Evolutionary conservation across 1,140 invertebrate genomes (phyloP), one percentile per base, ranked within the genome.

Genomic region (Sogatella furcifera): DNA sequence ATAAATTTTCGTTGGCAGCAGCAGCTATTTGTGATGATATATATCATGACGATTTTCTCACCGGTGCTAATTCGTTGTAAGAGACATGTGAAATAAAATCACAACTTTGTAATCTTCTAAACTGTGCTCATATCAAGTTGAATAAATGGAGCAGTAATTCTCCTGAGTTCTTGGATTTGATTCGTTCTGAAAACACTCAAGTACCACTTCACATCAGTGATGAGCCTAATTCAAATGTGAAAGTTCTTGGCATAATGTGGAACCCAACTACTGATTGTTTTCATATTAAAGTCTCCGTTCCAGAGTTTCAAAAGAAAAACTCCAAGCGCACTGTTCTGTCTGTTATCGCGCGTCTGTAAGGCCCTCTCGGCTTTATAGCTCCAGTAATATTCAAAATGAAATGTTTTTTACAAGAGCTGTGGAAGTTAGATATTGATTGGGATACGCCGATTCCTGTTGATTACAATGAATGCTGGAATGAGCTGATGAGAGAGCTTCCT

Each of bases 21-120:
- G n/a, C n/a, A n/a, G n/a, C n/a, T n/a, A n/a, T n/a, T n/a, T n/a
- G n/a, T n/a, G n/a, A n/a, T n/a, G n/a, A n/a, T 63, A 43, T 72
- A 1, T 75, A 75, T 42, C 67, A 74, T 1, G 74, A 75, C 62
- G 73, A 74, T 60, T 46, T 69, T 8, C 43, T 74, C 1, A 65
- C 64, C 1, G 71, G 70, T 11, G 55, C 62, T 3, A 52, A 65
- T 52, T 54, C 14, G 21, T 65, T 9, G 62, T 69, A 59, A 49
- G 67, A 24, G 65, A 65, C 9, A 59, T 65, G 57, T 31, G 4
- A 52, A 60, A 44, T 58, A 64, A 52, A 60, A 44, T 58, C 64
- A 5, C 61, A 73, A 55, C 61, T 71, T 1, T 62, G 61, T 5
- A 5, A 46, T 0, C 10, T 70, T 10, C 34, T 68, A 38, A 34